These are phyloP conservation scores for Pteromalus puparum DNA, from an alignment of 1,140 invertebrate species.

Conservation along the genomic window DNA sequence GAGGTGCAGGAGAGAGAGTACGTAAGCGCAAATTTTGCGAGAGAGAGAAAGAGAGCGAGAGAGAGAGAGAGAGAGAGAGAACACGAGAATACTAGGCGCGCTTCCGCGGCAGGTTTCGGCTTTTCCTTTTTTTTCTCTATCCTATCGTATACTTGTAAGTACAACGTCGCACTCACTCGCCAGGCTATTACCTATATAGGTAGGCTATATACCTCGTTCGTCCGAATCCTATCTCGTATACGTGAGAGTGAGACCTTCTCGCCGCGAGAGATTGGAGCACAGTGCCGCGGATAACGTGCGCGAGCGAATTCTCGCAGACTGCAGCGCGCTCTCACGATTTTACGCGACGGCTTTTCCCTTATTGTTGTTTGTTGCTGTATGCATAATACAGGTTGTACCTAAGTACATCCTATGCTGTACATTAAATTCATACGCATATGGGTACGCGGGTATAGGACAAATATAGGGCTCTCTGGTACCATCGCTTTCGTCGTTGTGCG, in stretches of 20 bases:
- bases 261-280: slow-evolving; percentile 23
- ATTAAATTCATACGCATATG: background rate
- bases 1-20: slow-evolving; percentile 8
- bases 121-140: background rate
- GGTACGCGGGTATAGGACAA: no score
- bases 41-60: background rate
- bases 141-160: background rate
- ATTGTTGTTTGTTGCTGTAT: background rate
- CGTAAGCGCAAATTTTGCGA: background rate
- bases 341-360: background rate
- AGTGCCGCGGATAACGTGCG: slow-evolving; percentile 6
- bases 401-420: background rate
- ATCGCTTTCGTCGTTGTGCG: no score
- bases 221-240: background rate
- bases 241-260: slow-evolving; percentile 5
- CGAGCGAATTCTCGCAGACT: slow-evolving; percentile 11
- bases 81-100: background rate
- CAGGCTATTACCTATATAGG: background rate
- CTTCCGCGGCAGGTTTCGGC: background rate
- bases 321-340: slow-evolving; percentile 42
- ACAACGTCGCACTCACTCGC: no score
- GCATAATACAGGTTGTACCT: background rate
- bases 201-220: background rate
- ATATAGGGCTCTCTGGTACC: no score
- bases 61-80: background rate